Evolutionary conservation across 2,888 invertebrate species (phyloP).

Genomic region (Mylabris sibirica): DNA sequence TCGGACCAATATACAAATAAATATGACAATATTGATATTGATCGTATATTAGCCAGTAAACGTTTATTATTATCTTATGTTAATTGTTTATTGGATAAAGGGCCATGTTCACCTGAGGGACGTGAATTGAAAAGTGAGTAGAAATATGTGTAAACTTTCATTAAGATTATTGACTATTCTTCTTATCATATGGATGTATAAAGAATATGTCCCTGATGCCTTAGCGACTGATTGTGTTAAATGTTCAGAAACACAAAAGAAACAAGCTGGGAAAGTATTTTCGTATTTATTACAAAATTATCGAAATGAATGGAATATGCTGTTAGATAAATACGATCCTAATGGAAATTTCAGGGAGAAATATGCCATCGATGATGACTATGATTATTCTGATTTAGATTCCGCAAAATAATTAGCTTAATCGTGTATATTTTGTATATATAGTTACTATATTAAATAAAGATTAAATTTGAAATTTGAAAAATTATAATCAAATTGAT

Average conservation of each 20-base stretch:
- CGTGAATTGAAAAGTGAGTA: conserved; percentile 63
- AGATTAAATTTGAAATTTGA: too few species aligned
- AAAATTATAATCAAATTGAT: too few species aligned
- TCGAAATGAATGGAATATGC: conserved; percentile 69
- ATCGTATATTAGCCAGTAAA: conserved; percentile 68
- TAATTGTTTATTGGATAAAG: conserved; percentile 69
- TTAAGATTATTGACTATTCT: background rate
- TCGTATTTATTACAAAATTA: conserved; percentile 69
- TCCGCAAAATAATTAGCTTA: conserved; percentile 25
- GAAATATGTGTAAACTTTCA: conserved; percentile 12
- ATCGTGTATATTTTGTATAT: too few species aligned
- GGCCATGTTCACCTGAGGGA: conserved; percentile 71
- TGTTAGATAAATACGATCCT: conserved; percentile 72
- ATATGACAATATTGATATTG: conserved; percentile 69
- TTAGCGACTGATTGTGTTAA: conserved; percentile 69
- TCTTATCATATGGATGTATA: too few species aligned
- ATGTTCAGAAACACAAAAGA: conserved; percentile 68
- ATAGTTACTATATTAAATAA: too few species aligned
- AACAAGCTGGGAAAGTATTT: conserved; percentile 69
- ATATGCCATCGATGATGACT: conserved; percentile 43
- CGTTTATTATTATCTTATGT: conserved; percentile 70
- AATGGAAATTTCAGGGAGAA: conserved; percentile 56
- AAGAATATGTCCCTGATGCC: conserved; percentile 67
- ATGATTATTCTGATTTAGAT: conserved; percentile 44
- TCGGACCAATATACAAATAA: conserved; percentile 67